Conservation (phyloP, 1,140 invertebrate genomes). For the Asbolus verrucosus region DNA sequence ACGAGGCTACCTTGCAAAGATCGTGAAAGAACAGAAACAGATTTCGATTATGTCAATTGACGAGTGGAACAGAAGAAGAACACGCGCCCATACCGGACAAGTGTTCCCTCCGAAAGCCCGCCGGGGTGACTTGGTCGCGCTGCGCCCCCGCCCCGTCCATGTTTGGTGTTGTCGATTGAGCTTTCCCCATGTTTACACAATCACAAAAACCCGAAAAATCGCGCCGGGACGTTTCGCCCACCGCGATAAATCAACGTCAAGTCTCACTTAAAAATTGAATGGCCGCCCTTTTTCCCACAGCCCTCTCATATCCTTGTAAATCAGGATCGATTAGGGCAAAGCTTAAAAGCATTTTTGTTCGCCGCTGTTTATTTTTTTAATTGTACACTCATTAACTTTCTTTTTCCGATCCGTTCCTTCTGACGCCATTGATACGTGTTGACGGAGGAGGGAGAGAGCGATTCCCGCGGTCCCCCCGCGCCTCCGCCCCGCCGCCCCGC, state of each 20-base stretch:
- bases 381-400: conserved; percentile 49
- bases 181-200: neutral
- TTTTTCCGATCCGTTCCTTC: conserved; percentile 15
- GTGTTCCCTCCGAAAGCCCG: no score
- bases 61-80: no score
- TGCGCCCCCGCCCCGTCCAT: neutral
- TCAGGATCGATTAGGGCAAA: conserved; percentile 47
- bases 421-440: conserved; percentile 2
- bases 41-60: no score
- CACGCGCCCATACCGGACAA: no score
- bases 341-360: conserved; percentile 57
- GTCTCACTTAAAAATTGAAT: conserved; percentile 54
- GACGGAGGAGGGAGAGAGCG: neutral
- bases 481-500: neutral
- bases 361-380: conserved; percentile 50
- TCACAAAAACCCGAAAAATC: neutral
- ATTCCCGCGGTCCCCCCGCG: neutral
- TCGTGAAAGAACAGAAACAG: no score
- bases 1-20: no score
- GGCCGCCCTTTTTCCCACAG: conserved; percentile 44
- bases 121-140: no score
- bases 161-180: conserved; percentile 9
- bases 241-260: conserved; percentile 51
- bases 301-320: conserved; percentile 40
- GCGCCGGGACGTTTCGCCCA: neutral